Percentiles rank a stretch among this genome's conserved stretches.
Evolutionary conservation across 35 echinoderm and acorn worm species (phyloP).

Genomic region (Nesometra sesokonis): DNA sequence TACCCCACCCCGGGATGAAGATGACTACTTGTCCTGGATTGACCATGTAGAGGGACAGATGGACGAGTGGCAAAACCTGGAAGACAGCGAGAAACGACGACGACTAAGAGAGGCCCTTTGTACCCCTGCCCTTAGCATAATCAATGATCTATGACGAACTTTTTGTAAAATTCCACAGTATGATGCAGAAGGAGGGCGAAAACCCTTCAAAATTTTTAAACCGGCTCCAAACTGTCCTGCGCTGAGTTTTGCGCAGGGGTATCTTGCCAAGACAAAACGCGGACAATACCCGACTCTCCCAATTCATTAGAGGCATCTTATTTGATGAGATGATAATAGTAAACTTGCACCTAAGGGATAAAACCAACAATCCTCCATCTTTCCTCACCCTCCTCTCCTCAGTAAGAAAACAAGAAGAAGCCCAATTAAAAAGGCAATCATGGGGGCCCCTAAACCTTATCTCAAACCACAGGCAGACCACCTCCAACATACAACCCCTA

Average conservation of each 20-base stretch:
- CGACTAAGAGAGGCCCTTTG: conserved; percentile 29
- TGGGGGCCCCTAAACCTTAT: not conserved
- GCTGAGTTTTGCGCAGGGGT: conserved; percentile 18
- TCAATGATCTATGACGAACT: conserved; percentile 36
- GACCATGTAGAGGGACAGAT: conserved; percentile 27
- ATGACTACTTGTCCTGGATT: conserved; percentile 12
- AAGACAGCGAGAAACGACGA: conserved; percentile 28
- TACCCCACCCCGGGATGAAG: conserved; percentile 19
- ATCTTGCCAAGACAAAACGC: not conserved
- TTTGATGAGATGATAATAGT: conserved; percentile 1
- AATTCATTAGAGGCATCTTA: conserved; percentile 23
- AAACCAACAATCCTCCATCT: no score
- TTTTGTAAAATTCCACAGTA: conserved; percentile 13
- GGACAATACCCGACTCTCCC: not conserved
- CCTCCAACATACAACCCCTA: no score
- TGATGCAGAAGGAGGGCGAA: conserved; percentile 20
- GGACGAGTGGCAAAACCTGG: conserved; percentile 37
- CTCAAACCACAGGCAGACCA: no score
- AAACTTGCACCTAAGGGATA: no score
- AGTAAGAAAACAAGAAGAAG: no score
- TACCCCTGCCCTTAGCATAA: conserved; percentile 25
- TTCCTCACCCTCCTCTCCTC: no score
- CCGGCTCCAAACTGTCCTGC: conserved; percentile 3
- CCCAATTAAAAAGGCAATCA: not conserved
- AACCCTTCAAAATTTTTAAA: conserved; percentile 15